Conservation (phyloP, 1,140 invertebrate species). For the Pygmarrhopalites habei region DNA sequence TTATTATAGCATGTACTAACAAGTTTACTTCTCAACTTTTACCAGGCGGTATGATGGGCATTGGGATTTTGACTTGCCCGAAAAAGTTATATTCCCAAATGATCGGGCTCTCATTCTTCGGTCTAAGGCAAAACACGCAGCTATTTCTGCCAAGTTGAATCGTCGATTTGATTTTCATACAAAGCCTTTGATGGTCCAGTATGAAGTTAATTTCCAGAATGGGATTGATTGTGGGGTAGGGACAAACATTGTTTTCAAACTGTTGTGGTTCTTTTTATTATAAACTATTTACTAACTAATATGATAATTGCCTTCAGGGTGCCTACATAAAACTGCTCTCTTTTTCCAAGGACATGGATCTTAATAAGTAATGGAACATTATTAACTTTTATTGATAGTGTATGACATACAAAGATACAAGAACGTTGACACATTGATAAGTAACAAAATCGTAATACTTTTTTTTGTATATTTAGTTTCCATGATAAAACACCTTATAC, state of each 20-base stretch:
- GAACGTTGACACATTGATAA: too few relatives aligned
- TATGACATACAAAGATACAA: too few relatives aligned
- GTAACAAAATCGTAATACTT: too few relatives aligned
- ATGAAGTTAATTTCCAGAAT: conserved; percentile 77
- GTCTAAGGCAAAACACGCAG: conserved; percentile 93
- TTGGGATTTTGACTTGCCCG: conserved; percentile 71
- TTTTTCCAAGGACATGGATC: conserved; percentile 58
- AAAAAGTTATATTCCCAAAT: conserved; percentile 64
- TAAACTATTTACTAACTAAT: too few relatives aligned
- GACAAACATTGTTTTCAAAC: too few relatives aligned
- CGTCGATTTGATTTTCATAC: conserved; percentile 77
- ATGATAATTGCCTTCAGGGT: neutral
- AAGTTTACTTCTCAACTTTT: conserved; percentile 82
- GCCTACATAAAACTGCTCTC: conserved; percentile 92
- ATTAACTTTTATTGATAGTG: too few relatives aligned
- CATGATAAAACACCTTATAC: conserved; percentile 95
- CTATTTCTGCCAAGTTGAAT: conserved; percentile 73
- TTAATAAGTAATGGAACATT: too few relatives aligned
- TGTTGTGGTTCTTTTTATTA: too few relatives aligned
- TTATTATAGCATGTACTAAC: conserved; percentile 42
- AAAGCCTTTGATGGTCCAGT: conserved; percentile 89
- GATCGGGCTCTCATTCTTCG: conserved; percentile 86
- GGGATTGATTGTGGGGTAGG: conserved; percentile 98
- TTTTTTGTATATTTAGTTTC: too few relatives aligned
- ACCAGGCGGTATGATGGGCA: conserved; percentile 93